A percentile compares a stretch with the other conserved stretches of the same genome.
phyloP scores from a whole-genome alignment of 1,140 invertebrate species.

The Leptopilina clavipes region DNA sequence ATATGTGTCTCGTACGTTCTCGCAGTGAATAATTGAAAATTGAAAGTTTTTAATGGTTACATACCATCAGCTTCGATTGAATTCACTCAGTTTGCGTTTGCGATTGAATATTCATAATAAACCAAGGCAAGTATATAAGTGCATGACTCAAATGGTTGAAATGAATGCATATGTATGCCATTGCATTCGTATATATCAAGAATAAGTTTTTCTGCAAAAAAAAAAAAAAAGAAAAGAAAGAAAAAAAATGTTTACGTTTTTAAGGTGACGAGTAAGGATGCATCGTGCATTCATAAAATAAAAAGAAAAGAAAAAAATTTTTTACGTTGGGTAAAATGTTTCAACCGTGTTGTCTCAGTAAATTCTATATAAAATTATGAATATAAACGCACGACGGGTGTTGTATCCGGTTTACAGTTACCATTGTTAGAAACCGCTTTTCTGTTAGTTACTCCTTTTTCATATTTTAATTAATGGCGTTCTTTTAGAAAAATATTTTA shows the following conservation, averaged over 20 bases:
- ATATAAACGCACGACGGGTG: constrained; percentile 32
- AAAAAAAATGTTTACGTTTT: neutral
- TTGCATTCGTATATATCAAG: neutral
- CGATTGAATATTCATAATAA: constrained; percentile 30
- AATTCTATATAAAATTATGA: constrained; percentile 51
- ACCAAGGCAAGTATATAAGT: constrained; percentile 2
- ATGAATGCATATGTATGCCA: constrained; percentile 8
- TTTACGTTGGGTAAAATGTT: constrained; percentile 18
- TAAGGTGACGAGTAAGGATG: neutral
- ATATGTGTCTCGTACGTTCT: neutral
- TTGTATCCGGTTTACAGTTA: constrained; percentile 23
- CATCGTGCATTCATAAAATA: neutral
- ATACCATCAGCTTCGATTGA: neutral
- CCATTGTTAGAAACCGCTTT: constrained; percentile 56
- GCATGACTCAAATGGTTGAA: too few species aligned
- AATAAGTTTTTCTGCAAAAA: constrained; percentile 1
- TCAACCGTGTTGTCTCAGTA: constrained; percentile 13
- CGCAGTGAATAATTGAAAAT: neutral
- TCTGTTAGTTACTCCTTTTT: constrained; percentile 51
- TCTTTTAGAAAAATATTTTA: neutral
- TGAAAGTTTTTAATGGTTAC: neutral
- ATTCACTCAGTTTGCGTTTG: neutral
- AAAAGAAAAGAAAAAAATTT: neutral
- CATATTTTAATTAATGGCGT: constrained; percentile 65
- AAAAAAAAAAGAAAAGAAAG: neutral